A percentile compares a stretch with the other conserved stretches of the same genome.
Evolutionary conservation across 2,113 vertebrate genomes (phyloP).

Genomic region (Leptodactylus fuscus): DNA sequence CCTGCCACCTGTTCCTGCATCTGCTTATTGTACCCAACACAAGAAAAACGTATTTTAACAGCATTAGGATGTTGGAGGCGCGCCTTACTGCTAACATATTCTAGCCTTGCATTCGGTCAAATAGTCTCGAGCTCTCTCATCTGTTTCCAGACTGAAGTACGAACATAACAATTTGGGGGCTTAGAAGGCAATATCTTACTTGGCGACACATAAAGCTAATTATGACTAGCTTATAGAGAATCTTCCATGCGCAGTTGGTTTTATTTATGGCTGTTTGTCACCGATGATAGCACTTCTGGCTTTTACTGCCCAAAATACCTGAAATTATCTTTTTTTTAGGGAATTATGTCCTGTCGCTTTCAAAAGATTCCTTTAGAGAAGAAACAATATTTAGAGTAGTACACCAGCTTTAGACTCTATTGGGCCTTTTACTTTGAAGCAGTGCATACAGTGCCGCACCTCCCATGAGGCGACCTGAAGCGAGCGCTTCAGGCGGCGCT

Average conservation of each 20-base stretch:
- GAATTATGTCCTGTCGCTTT: too few relatives aligned
- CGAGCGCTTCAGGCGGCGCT: too few relatives aligned
- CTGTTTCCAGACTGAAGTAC: background rate
- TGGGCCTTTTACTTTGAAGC: too few relatives aligned
- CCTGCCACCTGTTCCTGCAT: slow-evolving; percentile 53
- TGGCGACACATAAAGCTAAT: background rate
- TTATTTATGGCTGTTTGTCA: too few relatives aligned
- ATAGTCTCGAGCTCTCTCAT: background rate
- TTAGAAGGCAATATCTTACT: background rate
- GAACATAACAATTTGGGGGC: background rate
- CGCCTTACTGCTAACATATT: slow-evolving; percentile 11
- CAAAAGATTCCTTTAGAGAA: too few relatives aligned
- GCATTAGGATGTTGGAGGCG: slow-evolving; percentile 19
- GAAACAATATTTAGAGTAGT: too few relatives aligned
- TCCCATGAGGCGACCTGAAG: too few relatives aligned
- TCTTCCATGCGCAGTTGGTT: background rate
- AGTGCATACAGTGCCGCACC: too few relatives aligned
- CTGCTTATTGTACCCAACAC: slow-evolving; percentile 40
- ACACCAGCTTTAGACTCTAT: too few relatives aligned
- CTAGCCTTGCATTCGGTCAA: background rate
- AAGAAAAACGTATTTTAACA: slow-evolving; percentile 42
- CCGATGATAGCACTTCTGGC: background rate
- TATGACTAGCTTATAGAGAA: background rate
- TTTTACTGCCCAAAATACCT: background rate
- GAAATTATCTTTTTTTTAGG: too few relatives aligned